Conservation (phyloP, 2,888 invertebrate species). For the Orthosia gothica region DNA sequence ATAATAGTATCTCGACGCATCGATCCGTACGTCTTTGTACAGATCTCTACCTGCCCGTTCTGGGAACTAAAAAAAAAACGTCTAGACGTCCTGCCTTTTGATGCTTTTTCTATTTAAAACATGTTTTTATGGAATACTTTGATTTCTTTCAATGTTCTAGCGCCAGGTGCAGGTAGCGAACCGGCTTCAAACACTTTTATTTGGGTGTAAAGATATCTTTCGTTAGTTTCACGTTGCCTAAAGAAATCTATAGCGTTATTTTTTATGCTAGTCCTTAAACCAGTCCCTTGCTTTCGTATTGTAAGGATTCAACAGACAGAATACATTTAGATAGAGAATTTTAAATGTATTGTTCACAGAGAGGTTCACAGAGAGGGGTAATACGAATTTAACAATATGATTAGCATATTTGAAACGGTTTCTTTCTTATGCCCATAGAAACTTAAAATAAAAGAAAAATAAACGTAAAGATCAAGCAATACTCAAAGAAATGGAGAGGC, state of each 20-base stretch:
- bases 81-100: slow-evolving; percentile 90
- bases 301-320: slow-evolving; percentile 46
- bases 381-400: slow-evolving; percentile 36
- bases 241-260: slow-evolving; percentile 68
- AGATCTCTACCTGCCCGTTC: slow-evolving; percentile 87
- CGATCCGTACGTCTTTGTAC: slow-evolving; percentile 68
- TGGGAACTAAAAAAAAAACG: slow-evolving; percentile 84
- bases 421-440: background rate
- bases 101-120: slow-evolving; percentile 86
- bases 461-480: slow-evolving; percentile 13
- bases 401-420: slow-evolving; percentile 50
- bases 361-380: slow-evolving; percentile 35
- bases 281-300: slow-evolving; percentile 59
- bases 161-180: slow-evolving; percentile 87
- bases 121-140: slow-evolving; percentile 85
- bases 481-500: slow-evolving; percentile 19
- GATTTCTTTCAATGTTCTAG: slow-evolving; percentile 85
- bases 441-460: slow-evolving; percentile 17
- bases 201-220: slow-evolving; percentile 78
- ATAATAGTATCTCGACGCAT: slow-evolving; percentile 64
- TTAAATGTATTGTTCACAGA: slow-evolving; percentile 45
- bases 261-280: slow-evolving; percentile 69
- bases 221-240: slow-evolving; percentile 68
- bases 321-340: slow-evolving; percentile 47
- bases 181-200: slow-evolving; percentile 80